Percentiles rank a stretch among this genome's conserved stretches.
phyloP scores from a whole-genome alignment of 2,113 vertebrate genomes.

The Antechinus stuartii region DNA sequence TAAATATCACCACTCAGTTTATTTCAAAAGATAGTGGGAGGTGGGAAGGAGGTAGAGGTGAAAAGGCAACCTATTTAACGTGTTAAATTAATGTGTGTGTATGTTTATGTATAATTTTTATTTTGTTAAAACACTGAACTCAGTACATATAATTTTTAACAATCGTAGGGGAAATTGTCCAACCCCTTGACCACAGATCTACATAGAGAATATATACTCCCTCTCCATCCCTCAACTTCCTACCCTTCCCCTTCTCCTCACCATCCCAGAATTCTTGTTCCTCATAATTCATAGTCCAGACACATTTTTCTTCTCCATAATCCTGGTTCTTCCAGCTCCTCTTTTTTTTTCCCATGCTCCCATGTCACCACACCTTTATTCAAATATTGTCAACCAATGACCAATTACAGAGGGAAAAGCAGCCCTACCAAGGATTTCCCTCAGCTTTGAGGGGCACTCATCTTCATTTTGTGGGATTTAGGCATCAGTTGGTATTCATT shows the following conservation, averaged over 20 bases:
- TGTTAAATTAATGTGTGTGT: neutral
- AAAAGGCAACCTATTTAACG: neutral
- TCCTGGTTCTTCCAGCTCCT: neutral
- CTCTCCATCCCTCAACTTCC: neutral
- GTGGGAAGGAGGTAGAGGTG: neutral
- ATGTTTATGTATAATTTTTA: neutral
- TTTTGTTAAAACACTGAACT: neutral
- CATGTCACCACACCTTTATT: neutral
- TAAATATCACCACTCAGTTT: neutral
- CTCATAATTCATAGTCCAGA: neutral
- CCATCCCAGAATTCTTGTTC: neutral
- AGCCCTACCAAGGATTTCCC: neutral
- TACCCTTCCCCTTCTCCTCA: neutral
- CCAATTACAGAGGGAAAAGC: neutral
- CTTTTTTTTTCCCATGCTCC: slow-evolving; percentile 14
- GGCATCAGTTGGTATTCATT: slow-evolving; percentile 11
- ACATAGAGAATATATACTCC: neutral
- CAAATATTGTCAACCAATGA: slow-evolving; percentile 17
- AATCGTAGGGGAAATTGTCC: neutral
- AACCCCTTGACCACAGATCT: neutral
- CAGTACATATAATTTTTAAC: neutral
- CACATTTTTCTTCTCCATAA: neutral
- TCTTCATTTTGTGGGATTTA: neutral
- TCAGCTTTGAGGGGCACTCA: slow-evolving; percentile 1
- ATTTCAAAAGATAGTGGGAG: neutral